Evolutionary conservation across 2,113 vertebrate genomes (phyloP).

Genomic region (Rallus limicola): DNA sequence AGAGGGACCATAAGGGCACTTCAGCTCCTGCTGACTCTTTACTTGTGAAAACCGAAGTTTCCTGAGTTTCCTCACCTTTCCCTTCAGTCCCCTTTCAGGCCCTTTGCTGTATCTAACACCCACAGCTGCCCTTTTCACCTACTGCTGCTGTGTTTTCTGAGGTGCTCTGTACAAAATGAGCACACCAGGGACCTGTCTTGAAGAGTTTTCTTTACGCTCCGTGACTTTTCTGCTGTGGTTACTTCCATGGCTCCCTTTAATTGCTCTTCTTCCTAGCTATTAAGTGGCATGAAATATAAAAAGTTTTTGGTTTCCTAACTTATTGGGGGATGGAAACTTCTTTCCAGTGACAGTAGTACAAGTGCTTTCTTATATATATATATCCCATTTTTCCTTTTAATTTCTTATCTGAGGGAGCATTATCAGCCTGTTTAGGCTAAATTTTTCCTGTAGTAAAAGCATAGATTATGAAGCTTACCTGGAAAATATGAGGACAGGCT

Average conservation of each 20-base stretch:
- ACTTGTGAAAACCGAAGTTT: background rate
- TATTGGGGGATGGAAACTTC: background rate
- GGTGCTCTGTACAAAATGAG: background rate
- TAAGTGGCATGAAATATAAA: background rate
- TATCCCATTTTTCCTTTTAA: background rate
- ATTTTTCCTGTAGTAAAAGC: background rate
- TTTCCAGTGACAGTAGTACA: background rate
- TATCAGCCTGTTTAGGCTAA: background rate
- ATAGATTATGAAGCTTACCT: background rate
- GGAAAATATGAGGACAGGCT: background rate
- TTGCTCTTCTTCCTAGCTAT: background rate
- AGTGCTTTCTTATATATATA: background rate
- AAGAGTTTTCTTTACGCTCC: background rate
- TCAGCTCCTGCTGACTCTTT: background rate
- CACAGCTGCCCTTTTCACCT: background rate
- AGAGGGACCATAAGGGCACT: background rate
- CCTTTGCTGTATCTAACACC: background rate
- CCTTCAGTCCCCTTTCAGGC: background rate
- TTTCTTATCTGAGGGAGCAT: background rate
- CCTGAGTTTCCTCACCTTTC: background rate
- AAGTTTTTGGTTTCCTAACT: background rate
- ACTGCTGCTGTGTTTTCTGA: background rate
- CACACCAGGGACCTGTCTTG: background rate
- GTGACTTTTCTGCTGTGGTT: background rate
- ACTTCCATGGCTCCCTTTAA: background rate